Percentiles rank a stretch among this genome's conserved stretches.
Conservation (phyloP, 2,113 vertebrate species). For the Protobothrops flavoviridis region DNA sequence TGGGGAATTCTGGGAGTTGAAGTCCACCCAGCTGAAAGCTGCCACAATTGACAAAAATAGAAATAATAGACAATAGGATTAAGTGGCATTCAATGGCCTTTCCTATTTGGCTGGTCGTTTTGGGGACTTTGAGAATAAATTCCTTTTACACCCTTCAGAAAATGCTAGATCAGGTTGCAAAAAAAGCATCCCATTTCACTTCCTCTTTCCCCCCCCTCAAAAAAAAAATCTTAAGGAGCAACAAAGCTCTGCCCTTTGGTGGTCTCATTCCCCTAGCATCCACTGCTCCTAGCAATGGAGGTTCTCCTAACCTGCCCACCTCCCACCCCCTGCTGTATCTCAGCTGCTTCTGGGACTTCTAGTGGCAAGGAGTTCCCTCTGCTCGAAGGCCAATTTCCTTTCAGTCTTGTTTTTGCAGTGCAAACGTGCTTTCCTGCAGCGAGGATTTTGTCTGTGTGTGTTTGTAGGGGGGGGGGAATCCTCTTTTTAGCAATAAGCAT, state of each 20-base stretch:
- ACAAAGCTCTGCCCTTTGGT: not conserved
- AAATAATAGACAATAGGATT: not conserved
- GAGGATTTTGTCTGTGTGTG: not conserved
- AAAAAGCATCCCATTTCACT: not conserved
- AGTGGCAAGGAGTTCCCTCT: not conserved
- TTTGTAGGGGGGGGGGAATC: fast-evolving
- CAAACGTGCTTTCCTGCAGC: not conserved
- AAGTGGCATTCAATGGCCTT: not conserved
- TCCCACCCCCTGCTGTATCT: not conserved
- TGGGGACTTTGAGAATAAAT: not conserved
- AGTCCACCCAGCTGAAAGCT: not conserved
- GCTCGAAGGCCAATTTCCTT: not conserved
- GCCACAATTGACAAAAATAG: not conserved
- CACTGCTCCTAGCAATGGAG: not conserved
- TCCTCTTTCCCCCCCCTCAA: not conserved
- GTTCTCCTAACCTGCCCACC: not conserved
- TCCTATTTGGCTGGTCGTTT: not conserved
- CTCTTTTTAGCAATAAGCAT: not conserved
- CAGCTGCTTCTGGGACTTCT: not conserved
- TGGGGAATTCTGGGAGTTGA: not conserved
- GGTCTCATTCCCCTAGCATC: not conserved
- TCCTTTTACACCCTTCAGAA: not conserved
- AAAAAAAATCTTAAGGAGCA: not conserved
- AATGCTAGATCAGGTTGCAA: not conserved
- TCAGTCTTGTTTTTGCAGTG: not conserved